Percentiles rank a stretch among this genome's conserved stretches.
These are phyloP conservation scores for Cydia pomonella DNA, from an alignment of 1,140 invertebrate species.

Conservation along the genomic window DNA sequence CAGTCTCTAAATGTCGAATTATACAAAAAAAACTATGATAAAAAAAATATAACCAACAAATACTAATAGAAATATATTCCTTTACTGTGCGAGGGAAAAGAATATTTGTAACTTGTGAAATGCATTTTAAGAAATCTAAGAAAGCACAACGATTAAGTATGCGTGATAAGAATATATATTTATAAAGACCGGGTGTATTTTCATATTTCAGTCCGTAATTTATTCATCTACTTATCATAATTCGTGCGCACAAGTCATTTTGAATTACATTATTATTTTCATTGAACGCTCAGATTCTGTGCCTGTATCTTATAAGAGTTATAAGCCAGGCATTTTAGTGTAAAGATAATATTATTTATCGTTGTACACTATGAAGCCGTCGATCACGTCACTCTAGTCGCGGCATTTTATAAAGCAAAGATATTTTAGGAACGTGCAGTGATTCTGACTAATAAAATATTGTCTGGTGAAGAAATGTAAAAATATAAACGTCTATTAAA, in stretches of 20 bases:
- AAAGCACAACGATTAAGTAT: too few species aligned
- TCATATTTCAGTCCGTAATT: not conserved
- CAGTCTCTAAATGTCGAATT: too few species aligned
- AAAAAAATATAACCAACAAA: too few species aligned
- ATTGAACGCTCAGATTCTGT: not conserved
- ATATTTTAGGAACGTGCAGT: constrained; percentile 21
- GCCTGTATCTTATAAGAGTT: not conserved
- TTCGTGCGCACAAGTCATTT: not conserved
- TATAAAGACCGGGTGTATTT: not conserved
- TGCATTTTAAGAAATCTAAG: too few species aligned
- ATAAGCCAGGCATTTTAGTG: not conserved
- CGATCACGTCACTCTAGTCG: constrained; percentile 20
- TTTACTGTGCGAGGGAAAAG: too few species aligned
- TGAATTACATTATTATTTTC: not conserved
- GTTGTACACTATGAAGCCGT: not conserved
- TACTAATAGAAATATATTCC: too few species aligned
- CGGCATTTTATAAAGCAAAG: constrained; percentile 28
- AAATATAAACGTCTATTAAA: constrained; percentile 23
- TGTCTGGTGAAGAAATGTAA: constrained; percentile 25
- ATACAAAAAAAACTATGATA: too few species aligned
- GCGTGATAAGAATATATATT: not conserved
- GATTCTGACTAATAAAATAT: constrained; percentile 21
- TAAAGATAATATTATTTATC: not conserved
- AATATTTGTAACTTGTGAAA: too few species aligned
- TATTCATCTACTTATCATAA: constrained; percentile 16